phyloP scores from a whole-genome alignment of 2,797 vertebrate species.

The Numenius phaeopus region DNA sequence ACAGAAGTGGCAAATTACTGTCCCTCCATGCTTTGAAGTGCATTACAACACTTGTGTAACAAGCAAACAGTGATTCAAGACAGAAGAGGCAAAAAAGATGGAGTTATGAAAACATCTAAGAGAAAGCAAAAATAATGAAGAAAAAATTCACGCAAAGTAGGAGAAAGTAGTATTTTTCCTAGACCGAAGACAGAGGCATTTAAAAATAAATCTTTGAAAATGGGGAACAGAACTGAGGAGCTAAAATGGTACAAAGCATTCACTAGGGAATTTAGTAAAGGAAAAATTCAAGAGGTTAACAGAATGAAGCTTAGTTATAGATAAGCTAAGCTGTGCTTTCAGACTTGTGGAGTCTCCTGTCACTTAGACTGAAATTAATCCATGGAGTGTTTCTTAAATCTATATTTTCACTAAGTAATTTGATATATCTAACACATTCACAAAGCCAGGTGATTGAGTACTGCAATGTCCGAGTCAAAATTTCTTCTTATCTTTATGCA shows the following conservation, averaged over 20 bases:
- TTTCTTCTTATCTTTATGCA: neutral
- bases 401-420: neutral
- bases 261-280: neutral
- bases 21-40: neutral
- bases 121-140: neutral
- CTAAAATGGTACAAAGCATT: neutral
- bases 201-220: neutral
- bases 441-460: neutral
- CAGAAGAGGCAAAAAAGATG: rapidly evolving
- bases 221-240: neutral
- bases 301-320: neutral
- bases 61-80: neutral
- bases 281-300: neutral
- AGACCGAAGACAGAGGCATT: neutral
- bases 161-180: neutral
- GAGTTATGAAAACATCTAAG: neutral
- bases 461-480: rapidly evolving
- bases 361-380: neutral
- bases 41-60: neutral
- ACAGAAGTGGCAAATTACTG: neutral
- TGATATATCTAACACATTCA: neutral
- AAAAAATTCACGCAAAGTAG: neutral
- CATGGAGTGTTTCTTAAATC: neutral
- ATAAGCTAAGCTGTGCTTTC: neutral
- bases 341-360: neutral